Evolutionary conservation across 2,888 invertebrate genomes (phyloP).

Genomic region (Eudasyphora cyanicolor): DNA sequence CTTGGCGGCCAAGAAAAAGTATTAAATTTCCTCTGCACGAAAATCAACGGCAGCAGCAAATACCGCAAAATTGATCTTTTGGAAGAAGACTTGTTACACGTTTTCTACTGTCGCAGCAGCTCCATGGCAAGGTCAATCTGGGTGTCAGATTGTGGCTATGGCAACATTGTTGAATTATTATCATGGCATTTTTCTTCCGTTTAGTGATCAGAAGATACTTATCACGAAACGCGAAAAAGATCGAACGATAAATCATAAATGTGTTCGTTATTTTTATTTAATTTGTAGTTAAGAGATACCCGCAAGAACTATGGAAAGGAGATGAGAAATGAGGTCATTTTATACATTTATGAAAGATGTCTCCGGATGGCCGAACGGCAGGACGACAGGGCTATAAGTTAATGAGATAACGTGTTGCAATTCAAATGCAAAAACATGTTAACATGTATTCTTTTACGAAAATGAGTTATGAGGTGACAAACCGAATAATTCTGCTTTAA

Average conservation of each 20-base stretch:
- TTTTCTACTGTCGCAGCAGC: background rate
- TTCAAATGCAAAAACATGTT: slow-evolving; percentile 15
- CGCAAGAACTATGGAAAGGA: no score
- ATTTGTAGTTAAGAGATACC: slow-evolving; percentile 3
- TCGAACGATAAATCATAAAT: slow-evolving; percentile 26
- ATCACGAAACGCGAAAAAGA: slow-evolving; percentile 14
- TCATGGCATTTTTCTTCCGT: background rate
- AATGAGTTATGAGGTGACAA: no score
- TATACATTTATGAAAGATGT: no score
- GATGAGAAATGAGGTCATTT: no score
- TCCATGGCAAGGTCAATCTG: background rate
- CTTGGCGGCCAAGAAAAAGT: background rate
- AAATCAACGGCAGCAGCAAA: slow-evolving; percentile 17
- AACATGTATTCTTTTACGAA: no score
- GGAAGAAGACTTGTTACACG: background rate
- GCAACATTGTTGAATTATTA: background rate
- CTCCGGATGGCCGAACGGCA: no score
- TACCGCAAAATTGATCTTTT: no score
- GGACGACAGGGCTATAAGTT: background rate
- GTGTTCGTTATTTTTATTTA: slow-evolving; percentile 7
- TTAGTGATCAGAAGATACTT: slow-evolving; percentile 12
- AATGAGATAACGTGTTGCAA: slow-evolving; percentile 15
- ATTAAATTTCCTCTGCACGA: slow-evolving; percentile 25
- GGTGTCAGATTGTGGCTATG: background rate
- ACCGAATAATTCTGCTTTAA: no score